Base-by-base conservation (phyloP, 2,888 invertebrate species). In the Alsophila aescularia region DNA sequence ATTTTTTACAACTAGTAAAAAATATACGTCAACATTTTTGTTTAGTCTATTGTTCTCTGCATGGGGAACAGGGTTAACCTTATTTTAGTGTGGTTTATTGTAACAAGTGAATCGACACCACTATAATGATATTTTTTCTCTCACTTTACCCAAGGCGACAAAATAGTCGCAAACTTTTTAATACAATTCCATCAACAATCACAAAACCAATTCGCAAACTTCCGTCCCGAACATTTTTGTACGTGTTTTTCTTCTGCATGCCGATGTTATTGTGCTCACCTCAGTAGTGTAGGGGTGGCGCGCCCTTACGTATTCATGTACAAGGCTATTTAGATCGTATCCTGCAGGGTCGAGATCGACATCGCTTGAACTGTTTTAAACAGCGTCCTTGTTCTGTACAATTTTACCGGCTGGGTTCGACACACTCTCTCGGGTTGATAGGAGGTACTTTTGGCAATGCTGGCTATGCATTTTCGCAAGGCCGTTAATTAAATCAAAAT, bases 301-400 rank as follows among this genome's bases (percentile, higher is more conserved):
- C 52, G 59, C 64, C 60, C 63, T 52, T 65, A 60, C 62, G 60
- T 62, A 59, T 58, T 60, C 55, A 51, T 45, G 62, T 67, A 69
- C 66, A 67, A 67, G 69, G 64, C 60, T 69, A 70, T 70, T 70
- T 67, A 69, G 70, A 70, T 69, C 60, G 66, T 70, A 70, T 70
- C 70, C 60, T 58, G 57, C 49, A 55, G 54, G 60, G 56, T 56
- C 52, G 62, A 64, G 65, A 67, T 66, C 67, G 67, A 60, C 65
- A 64, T 64, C 64, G 52, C 62, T 27, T 37, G 37, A 52, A 48
- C 48, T 48, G n/a, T 13, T 13, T 7, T n/a, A 21, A 9, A 39
- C 48, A 39, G 42, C n/a, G 16, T 6, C 14, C 29, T 13, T 13
- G 44, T 24, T 45, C 10, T 5, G 12, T 6, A 32, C 18, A 27